Evolutionary conservation across 2,888 invertebrate genomes (phyloP).

Genomic region (Cylloceria caligata): DNA sequence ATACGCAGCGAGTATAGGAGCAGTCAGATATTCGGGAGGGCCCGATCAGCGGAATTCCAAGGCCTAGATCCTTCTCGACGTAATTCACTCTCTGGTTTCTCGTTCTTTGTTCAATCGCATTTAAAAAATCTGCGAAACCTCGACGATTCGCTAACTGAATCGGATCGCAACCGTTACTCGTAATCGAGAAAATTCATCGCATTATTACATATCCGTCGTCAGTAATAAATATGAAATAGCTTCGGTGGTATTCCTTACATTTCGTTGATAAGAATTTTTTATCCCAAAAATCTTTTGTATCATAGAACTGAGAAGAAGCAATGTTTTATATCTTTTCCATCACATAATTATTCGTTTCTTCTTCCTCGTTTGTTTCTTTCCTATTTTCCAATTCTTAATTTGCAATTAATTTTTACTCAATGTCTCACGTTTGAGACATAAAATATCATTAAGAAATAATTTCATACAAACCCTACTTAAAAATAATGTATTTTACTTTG

Average conservation of each 20-base stretch:
- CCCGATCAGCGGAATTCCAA: constrained; percentile 6
- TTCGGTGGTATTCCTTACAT: background rate
- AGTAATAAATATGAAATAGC: background rate
- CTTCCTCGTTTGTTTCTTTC: no score
- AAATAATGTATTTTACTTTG: no score
- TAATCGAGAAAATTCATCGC: constrained; percentile 12
- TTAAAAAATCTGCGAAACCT: constrained; percentile 26
- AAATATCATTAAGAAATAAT: no score
- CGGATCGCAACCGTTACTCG: constrained; percentile 30
- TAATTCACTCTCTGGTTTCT: background rate
- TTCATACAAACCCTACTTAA: no score
- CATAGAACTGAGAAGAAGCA: no score
- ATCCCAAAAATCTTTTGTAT: background rate
- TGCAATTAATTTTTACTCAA: no score
- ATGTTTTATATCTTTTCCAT: no score
- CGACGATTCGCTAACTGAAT: constrained; percentile 5
- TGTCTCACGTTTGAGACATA: no score
- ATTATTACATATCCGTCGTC: background rate
- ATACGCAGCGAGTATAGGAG: background rate
- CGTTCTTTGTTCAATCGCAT: constrained; percentile 15
- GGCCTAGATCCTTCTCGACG: constrained; percentile 14
- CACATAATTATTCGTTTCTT: no score
- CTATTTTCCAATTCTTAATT: no score
- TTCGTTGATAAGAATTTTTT: background rate
- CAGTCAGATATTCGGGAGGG: constrained; percentile 26